phyloP scores from a whole-genome alignment of 1,140 invertebrate species.

The Brachionus koreanus region DNA sequence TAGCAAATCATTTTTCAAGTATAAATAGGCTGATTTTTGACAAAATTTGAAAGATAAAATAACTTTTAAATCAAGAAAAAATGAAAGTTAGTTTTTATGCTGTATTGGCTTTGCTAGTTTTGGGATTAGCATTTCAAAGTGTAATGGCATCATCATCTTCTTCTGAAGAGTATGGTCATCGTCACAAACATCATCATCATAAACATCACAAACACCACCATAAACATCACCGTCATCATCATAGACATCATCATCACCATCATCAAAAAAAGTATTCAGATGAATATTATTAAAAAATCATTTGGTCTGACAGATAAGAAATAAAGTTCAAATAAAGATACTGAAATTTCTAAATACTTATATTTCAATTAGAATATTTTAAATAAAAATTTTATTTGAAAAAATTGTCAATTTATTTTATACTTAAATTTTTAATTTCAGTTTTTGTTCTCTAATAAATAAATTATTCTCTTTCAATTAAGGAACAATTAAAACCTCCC shows the following conservation, averaged over 20 bases:
- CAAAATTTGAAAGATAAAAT: background rate
- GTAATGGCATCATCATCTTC: background rate
- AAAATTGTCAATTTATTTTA: no score
- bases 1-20: background rate
- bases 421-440: no score
- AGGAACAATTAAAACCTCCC: no score
- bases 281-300: background rate
- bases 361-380: no score
- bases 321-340: no score
- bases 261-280: background rate
- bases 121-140: background rate
- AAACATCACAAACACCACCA: background rate
- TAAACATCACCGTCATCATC: background rate
- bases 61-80: background rate
- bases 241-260: background rate
- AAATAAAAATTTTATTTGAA: no score
- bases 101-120: background rate
- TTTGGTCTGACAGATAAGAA: no score
- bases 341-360: no score
- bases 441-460: no score
- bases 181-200: background rate
- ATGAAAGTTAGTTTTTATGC: background rate
- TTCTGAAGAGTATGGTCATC: background rate
- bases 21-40: background rate
- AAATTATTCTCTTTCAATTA: no score